Conservation (phyloP, 2,797 vertebrate genomes). For the Gymnothorax reevesii region DNA sequence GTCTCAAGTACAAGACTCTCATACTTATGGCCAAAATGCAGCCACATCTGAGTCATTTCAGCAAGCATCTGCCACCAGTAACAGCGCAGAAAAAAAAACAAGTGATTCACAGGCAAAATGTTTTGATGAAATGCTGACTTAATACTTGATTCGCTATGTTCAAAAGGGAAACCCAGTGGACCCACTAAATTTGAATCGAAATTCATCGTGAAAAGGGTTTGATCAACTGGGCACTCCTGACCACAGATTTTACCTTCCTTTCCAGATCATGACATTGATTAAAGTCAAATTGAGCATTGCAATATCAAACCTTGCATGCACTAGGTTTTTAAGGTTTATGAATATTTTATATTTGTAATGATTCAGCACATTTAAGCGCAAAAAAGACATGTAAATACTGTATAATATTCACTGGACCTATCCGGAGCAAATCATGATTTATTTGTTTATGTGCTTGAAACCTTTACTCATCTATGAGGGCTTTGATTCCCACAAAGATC, state of each 20-base stretch:
- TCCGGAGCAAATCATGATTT: too few species aligned
- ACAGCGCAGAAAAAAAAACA: background rate
- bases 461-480: too few species aligned
- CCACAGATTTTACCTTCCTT: background rate
- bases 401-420: too few species aligned
- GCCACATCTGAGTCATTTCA: background rate
- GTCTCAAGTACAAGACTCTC: background rate
- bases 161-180: background rate
- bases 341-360: background rate
- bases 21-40: background rate
- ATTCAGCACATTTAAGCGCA: background rate
- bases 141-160: background rate
- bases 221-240: background rate
- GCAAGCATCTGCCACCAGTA: background rate
- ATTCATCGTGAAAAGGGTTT: background rate
- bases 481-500: too few species aligned
- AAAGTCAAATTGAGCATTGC: background rate
- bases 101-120: background rate
- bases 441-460: too few species aligned
- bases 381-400: background rate
- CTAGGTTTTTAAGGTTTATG: background rate
- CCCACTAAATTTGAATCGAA: background rate
- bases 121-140: background rate
- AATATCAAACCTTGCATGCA: background rate
- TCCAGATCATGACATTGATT: background rate